These are phyloP conservation scores for Pycnomerus fuliginosus DNA, from an alignment of 2,888 invertebrate species.

Conservation along the genomic window DNA sequence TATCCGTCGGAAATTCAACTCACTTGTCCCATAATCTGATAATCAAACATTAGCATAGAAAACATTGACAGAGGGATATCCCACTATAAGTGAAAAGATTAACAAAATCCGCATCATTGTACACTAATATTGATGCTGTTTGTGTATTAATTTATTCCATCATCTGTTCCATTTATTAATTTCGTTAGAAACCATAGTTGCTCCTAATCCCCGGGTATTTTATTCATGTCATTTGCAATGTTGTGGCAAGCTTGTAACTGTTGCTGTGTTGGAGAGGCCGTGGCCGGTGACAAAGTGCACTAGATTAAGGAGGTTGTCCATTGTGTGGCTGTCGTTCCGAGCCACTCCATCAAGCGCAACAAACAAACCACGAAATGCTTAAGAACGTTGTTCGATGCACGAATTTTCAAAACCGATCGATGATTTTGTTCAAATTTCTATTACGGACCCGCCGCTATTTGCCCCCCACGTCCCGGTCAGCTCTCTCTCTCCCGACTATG, in stretches of 20 bases:
- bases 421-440: slow-evolving; percentile 36
- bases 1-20: slow-evolving; percentile 27
- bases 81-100: slow-evolving; percentile 36
- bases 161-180: slow-evolving; percentile 14
- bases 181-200: no score
- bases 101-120: slow-evolving; percentile 30
- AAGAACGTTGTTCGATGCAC: not conserved
- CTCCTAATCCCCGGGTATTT: no score
- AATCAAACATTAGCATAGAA: slow-evolving; percentile 40
- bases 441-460: slow-evolving; percentile 18
- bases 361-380: slow-evolving; percentile 7
- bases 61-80: slow-evolving; percentile 40
- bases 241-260: slow-evolving; percentile 9
- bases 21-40: slow-evolving; percentile 35
- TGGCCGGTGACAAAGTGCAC: slow-evolving; percentile 26
- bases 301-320: slow-evolving; percentile 21
- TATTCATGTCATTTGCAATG: slow-evolving; percentile 8
- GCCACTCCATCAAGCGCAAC: slow-evolving; percentile 47
- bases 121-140: slow-evolving; percentile 27
- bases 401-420: slow-evolving; percentile 16
- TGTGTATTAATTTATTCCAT: slow-evolving; percentile 22
- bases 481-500: not conserved
- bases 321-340: slow-evolving; percentile 43
- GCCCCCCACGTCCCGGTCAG: not conserved
- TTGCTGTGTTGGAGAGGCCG: slow-evolving; percentile 14